These are phyloP conservation scores for Cerceris rybyensis DNA, from an alignment of 2,888 invertebrate genomes.

Conservation along the genomic window DNA sequence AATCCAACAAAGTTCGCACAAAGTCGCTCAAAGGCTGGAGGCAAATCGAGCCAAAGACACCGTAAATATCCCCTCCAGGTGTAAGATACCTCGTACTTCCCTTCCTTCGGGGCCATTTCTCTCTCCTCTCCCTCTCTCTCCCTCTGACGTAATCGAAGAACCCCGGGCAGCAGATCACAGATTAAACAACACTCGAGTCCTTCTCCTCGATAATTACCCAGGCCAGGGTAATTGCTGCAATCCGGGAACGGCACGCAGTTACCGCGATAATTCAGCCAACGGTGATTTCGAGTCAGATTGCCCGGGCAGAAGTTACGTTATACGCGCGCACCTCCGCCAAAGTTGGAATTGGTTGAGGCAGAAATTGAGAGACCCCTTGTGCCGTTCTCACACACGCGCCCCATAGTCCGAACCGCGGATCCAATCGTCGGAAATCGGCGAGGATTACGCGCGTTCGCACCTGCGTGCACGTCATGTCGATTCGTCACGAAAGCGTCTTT, in stretches of 20 bases:
- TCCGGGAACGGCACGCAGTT: slow-evolving; percentile 79
- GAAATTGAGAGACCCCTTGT: slow-evolving; percentile 64
- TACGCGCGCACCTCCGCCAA: slow-evolving; percentile 69
- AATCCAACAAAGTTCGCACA: not conserved
- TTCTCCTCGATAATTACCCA: slow-evolving; percentile 80
- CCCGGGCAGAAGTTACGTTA: slow-evolving; percentile 78
- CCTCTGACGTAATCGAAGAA: slow-evolving; percentile 75
- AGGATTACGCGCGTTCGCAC: slow-evolving; percentile 68
- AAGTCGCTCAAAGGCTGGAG: slow-evolving; percentile 3
- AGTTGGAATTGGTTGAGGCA: slow-evolving; percentile 79
- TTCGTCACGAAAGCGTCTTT: slow-evolving; percentile 53
- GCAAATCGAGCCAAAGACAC: slow-evolving; percentile 15
- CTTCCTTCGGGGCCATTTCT: slow-evolving; percentile 47
- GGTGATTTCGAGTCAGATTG: slow-evolving; percentile 80
- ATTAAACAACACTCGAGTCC: slow-evolving; percentile 80
- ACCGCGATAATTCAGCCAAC: slow-evolving; percentile 80
- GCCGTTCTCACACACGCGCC: slow-evolving; percentile 54
- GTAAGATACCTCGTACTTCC: slow-evolving; percentile 22
- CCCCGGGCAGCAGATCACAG: slow-evolving; percentile 77
- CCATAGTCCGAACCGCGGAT: slow-evolving; percentile 29
- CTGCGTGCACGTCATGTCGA: slow-evolving; percentile 56
- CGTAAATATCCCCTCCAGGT: slow-evolving; percentile 28
- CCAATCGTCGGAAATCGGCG: slow-evolving; percentile 60
- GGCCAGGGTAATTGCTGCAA: slow-evolving; percentile 80
- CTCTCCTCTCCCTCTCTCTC: too few species aligned